These are phyloP conservation scores for Coregonus suidteri DNA, from an alignment of 2,797 vertebrate species.

Conservation along the genomic window DNA sequence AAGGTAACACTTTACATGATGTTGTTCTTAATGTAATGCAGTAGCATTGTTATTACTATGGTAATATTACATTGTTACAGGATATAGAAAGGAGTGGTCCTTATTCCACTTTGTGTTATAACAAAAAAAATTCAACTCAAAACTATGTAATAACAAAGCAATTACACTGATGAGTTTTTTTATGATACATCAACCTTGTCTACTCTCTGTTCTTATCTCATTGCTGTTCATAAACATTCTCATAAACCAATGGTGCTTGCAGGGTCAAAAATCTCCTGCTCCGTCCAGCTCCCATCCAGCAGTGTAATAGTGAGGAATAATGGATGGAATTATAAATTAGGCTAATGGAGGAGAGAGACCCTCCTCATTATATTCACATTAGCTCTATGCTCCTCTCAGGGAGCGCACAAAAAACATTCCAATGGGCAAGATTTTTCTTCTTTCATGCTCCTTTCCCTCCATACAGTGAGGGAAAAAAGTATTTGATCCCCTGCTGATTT, in stretches of 20 bases:
- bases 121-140: no score
- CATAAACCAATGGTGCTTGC: background rate
- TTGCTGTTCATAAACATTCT: background rate
- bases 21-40: background rate
- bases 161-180: background rate
- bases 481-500: no score
- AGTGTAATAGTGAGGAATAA: background rate
- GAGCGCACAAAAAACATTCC: background rate
- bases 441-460: slow-evolving; percentile 18
- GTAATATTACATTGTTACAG: background rate
- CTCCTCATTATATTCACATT: slow-evolving; percentile 47
- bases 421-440: slow-evolving; percentile 31
- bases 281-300: slow-evolving; percentile 14
- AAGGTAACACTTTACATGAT: background rate
- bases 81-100: background rate
- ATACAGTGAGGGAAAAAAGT: background rate
- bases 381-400: slow-evolving; percentile 25
- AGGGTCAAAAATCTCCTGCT: slow-evolving; percentile 2
- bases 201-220: background rate
- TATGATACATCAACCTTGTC: background rate
- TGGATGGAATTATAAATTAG: slow-evolving; percentile 36
- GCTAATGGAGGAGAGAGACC: slow-evolving; percentile 39
- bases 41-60: background rate
- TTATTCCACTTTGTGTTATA: background rate
- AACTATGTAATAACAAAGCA: background rate